Evolutionary conservation across 2,113 vertebrate species (phyloP), one percentile per base, ranked within the genome.

Genomic region (Pygathrix nemaeus): DNA sequence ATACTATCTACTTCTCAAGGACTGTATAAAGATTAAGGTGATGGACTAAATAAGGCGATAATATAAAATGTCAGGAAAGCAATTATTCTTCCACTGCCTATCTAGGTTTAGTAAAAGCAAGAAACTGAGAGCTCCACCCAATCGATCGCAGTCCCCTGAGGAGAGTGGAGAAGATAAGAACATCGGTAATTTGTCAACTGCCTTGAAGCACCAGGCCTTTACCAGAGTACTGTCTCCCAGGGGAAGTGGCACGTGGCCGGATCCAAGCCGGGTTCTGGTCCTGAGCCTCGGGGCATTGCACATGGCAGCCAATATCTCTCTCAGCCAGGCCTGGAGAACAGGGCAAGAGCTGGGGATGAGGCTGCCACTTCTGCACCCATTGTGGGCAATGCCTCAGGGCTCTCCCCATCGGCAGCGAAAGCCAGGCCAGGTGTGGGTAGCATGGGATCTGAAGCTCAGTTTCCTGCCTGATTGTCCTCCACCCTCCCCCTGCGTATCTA

Each of bases 51-150:
- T 25, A 43, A 73, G 45, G 25, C 68, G 90, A 57, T 70, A 45
- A 64, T 50, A 73, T 59, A 80, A 94, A 88, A 81, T 88, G 76
- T 81, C 84, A 40, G 35, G 75, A 68, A 81, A 88, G 76, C 35
- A 72, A 61, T 82, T 73, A 87, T 83, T 88, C 80, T 87, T 84
- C 76, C 23, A 43, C 70, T 11, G 10, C 27, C 86, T 76, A 66
- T 38, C 38, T 76, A 70, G 72, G 66, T 72, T 90, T 86, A 55
- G 17, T 35, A 78, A 91, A 94, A 90, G 79, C 18, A 80, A 96
- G 86, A 96, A 79, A 66, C 50, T 6, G 45, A 45, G 79, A 92
- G 93, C 4, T 73, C 32, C 73, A 48, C n/a, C 9, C 70, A 75
- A 16, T 21, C 5, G 4, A 52, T 20, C 40, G 30, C 73, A 30